Conservation (phyloP, 2,888 invertebrate genomes). For the Drosophila anceps region DNA sequence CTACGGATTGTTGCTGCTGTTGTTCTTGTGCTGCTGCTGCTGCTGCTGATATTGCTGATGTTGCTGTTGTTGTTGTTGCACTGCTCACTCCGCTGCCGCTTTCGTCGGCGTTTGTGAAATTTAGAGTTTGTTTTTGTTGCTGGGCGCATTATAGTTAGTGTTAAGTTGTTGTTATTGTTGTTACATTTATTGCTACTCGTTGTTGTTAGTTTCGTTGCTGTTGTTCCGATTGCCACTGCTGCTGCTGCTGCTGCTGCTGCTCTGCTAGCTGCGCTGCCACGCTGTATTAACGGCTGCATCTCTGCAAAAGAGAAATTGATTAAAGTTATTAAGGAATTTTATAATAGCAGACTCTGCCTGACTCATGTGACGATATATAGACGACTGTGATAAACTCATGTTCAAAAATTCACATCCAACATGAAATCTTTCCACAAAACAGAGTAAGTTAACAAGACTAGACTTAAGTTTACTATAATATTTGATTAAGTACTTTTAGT, state of each 20-base stretch:
- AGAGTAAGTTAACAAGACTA: background rate
- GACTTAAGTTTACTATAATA: background rate
- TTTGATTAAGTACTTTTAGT: background rate
- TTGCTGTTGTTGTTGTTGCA: constrained; percentile 3
- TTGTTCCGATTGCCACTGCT: constrained; percentile 13
- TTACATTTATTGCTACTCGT: constrained; percentile 45
- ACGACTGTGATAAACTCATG: background rate
- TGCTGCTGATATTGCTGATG: constrained; percentile 31
- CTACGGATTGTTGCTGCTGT: constrained; percentile 6
- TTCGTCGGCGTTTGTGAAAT: constrained; percentile 66
- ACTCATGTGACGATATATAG: background rate
- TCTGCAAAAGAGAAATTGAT: constrained; percentile 27
- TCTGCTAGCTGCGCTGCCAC: constrained; percentile 38
- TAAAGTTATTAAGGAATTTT: background rate
- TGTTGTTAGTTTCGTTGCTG: constrained; percentile 42
- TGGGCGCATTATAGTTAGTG: constrained; percentile 22
- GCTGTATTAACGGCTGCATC: constrained; percentile 57
- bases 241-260: constrained; percentile 34
- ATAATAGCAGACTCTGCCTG: background rate
- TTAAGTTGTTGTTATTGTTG: constrained; percentile 30
- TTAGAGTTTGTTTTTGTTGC: constrained; percentile 30
- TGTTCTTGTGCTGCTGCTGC: constrained; percentile 9
- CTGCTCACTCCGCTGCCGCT: constrained; percentile 41
- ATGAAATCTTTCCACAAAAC: background rate
- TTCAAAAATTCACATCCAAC: background rate